phyloP scores from a whole-genome alignment of 1,140 invertebrate genomes.

The Mesaphorura yosii region DNA sequence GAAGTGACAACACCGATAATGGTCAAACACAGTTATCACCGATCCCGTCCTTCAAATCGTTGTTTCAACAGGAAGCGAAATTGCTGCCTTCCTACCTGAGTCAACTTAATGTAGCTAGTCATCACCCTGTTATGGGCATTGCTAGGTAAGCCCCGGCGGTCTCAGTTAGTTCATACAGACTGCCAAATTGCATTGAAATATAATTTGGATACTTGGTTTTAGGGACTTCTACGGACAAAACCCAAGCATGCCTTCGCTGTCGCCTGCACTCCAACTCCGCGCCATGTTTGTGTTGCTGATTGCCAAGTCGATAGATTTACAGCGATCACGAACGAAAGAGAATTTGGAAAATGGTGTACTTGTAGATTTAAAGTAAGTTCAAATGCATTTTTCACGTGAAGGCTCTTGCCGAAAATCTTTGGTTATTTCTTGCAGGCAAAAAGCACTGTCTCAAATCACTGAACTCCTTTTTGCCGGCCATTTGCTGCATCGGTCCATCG shows the following conservation, averaged over 20 bases:
- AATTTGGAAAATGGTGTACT: neutral
- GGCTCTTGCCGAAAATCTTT: neutral
- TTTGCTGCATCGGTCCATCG: constrained; percentile 10
- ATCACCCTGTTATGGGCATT: too few species aligned
- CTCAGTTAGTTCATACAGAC: too few species aligned
- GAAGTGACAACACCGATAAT: too few species aligned
- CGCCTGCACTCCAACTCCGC: constrained; percentile 8
- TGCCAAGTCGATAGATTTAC: constrained; percentile 7
- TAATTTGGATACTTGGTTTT: too few species aligned
- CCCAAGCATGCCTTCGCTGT: neutral
- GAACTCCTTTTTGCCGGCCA: constrained; percentile 18
- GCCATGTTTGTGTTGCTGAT: constrained; percentile 15
- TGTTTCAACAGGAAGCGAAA: too few species aligned
- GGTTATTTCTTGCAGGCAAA: constrained; percentile 10
- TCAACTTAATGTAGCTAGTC: too few species aligned
- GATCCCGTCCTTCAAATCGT: too few species aligned
- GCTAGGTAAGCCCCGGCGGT: too few species aligned
- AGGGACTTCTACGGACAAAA: too few species aligned
- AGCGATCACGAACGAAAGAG: neutral
- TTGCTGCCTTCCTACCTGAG: too few species aligned
- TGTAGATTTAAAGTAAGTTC: constrained; percentile 10
- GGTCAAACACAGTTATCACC: too few species aligned
- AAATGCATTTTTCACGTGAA: neutral
- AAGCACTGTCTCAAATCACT: constrained; percentile 14
- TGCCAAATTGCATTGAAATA: too few species aligned